Percentiles rank a stretch among this genome's conserved stretches.
These are phyloP conservation scores for Zingel zingel DNA, from an alignment of 2,113 vertebrate genomes.

Conservation along the genomic window DNA sequence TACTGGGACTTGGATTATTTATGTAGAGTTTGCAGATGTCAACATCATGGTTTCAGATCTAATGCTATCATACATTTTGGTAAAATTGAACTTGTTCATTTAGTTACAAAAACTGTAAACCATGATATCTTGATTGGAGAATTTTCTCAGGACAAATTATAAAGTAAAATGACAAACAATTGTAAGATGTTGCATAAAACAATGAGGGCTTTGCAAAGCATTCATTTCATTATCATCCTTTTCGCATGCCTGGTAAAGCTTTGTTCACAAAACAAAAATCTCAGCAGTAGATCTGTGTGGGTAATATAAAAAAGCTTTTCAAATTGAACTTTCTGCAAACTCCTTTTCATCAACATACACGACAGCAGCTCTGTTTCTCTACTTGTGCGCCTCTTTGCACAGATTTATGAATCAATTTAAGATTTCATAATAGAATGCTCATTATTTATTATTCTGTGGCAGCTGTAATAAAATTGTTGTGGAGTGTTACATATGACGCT, in stretches of 20 bases:
- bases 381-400: neutral
- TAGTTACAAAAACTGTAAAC: neutral
- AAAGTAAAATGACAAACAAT: neutral
- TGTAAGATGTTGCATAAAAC: slow-evolving; percentile 22
- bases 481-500: neutral
- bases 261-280: slow-evolving; percentile 19
- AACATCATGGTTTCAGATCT: slow-evolving; percentile 1
- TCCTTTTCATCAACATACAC: neutral
- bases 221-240: slow-evolving; percentile 16
- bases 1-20: neutral
- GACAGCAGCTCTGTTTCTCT: neutral
- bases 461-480: slow-evolving; percentile 28
- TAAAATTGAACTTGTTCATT: neutral
- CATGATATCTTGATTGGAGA: neutral
- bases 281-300: slow-evolving; percentile 23
- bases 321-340: slow-evolving; percentile 5
- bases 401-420: slow-evolving; percentile 31
- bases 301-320: slow-evolving; percentile 15
- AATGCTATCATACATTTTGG: neutral
- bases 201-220: neutral
- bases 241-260: slow-evolving; percentile 11
- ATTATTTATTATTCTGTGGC: slow-evolving; percentile 17
- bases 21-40: neutral
- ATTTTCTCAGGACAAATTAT: slow-evolving; percentile 16
- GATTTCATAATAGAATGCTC: slow-evolving; percentile 5